Base-by-base conservation (phyloP, 2,797 vertebrate species). In the Picus viridis region DNA sequence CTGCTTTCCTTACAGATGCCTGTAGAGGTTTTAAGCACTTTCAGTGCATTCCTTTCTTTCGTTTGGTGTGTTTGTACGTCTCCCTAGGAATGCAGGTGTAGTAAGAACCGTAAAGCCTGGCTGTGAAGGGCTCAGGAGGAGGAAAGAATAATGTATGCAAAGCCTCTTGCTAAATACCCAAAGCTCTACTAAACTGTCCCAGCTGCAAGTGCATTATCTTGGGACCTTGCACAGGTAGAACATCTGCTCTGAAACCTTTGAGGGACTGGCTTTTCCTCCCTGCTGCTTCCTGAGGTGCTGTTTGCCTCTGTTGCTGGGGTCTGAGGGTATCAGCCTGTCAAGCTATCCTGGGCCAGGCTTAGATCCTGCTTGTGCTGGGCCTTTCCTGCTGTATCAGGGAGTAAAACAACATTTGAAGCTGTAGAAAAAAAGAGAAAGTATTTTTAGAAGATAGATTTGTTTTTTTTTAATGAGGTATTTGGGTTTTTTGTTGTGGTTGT, bases 291-390 rank as follows among this genome's bases (percentile, higher is more conserved):
- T 39, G n/a, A 45, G 62, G 10, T 56, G 9, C 20, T 54, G 3
- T 56, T 77, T 91, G 39, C 39, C 32, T 81, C 12, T 22, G 0
- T 43, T 75, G 64, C 45, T 29, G 34, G 1, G 0, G 13, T 53
- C 16, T 7, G 41, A 63, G 16, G 7, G 6, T 54, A 13, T 0
- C 0, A 0, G 41, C 81, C 74, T 75, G 47, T 67, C 0, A 1
- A 71, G 26, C 11, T 69, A 0, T 62, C 81, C 47, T 63, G 57
- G 36, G 26, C 43, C 32, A 69, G 61, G 45, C n/a, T 93, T 68
- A 54, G 53, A 24, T 82, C 30, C 53, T 54, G 24, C 57, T 43
- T 16, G 9, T 64, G 53, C n/a, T 9, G 57, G 12, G 18, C 32
- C 41, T 84, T 68, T 82, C n/a, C 32, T 13, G 12, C 20, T 9